Percentiles rank a stretch among this genome's conserved stretches.
These are phyloP conservation scores for Heliconius eleuchia DNA, from an alignment of 1,140 invertebrate species.

Conservation along the genomic window DNA sequence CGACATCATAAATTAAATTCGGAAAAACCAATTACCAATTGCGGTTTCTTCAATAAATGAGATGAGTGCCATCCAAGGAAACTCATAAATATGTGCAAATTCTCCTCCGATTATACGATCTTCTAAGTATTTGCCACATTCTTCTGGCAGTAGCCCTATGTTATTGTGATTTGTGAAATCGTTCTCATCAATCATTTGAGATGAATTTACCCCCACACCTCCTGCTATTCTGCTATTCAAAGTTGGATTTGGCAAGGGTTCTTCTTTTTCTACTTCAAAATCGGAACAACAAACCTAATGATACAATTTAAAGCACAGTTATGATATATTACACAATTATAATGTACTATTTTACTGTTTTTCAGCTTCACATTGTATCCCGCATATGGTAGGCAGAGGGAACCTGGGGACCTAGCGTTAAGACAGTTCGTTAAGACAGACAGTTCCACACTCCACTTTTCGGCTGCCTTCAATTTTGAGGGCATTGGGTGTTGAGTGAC, in stretches of 20 bases:
- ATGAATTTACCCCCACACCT: not conserved
- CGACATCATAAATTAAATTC: too few species aligned
- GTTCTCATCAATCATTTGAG: not conserved
- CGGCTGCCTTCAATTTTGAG: too few species aligned
- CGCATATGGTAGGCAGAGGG: too few species aligned
- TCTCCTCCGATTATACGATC: slow-evolving; percentile 31
- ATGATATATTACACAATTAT: too few species aligned
- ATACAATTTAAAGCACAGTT: not conserved
- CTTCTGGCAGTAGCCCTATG: slow-evolving; percentile 20
- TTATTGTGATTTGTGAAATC: slow-evolving; percentile 14
- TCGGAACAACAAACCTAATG: slow-evolving; percentile 20
- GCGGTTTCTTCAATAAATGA: not conserved
- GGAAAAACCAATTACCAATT: not conserved
- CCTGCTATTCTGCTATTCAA: not conserved
- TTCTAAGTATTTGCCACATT: slow-evolving; percentile 32
- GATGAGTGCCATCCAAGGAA: slow-evolving; percentile 44
- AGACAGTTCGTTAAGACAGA: too few species aligned
- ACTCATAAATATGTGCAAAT: slow-evolving; percentile 35
- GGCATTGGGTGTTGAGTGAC: too few species aligned
- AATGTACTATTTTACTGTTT: too few species aligned
- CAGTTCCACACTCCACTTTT: too few species aligned
- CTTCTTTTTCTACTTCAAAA: not conserved
- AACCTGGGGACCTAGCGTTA: too few species aligned
- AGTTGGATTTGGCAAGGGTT: not conserved
- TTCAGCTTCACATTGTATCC: too few species aligned